Conservation (phyloP, 2,113 vertebrate species). For the Tringa solitaria region DNA sequence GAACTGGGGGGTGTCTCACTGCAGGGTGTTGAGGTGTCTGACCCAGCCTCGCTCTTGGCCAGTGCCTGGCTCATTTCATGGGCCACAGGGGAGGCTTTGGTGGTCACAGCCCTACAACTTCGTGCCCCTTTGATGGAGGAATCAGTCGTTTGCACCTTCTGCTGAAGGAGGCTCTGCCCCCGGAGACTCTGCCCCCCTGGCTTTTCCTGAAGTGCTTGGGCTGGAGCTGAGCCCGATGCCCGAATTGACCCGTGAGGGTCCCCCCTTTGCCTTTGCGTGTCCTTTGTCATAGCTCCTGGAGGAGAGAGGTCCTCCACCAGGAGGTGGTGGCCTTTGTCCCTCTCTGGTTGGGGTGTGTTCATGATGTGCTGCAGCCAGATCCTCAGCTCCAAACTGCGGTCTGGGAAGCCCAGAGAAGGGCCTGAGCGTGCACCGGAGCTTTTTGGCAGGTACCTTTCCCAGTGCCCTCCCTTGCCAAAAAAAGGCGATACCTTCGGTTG, state of each 20-base stretch:
- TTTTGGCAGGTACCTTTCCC: neutral
- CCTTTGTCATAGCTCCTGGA: neutral
- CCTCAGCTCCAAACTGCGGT: neutral
- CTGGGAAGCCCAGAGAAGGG: neutral
- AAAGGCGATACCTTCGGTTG: fast-evolving
- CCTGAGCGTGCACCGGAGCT: fast-evolving
- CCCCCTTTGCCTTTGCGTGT: neutral
- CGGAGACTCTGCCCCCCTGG: no score
- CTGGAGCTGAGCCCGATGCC: neutral
- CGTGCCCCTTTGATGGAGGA: neutral
- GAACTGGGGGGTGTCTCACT: fast-evolving
- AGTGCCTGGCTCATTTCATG: fast-evolving
- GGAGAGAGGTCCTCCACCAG: neutral
- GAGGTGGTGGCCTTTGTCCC: neutral
- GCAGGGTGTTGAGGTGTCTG: no score
- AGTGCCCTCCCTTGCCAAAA: neutral
- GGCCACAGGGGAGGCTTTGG: fast-evolving
- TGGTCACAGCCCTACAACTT: neutral
- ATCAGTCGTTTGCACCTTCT: neutral
- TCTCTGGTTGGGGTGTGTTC: fast-evolving
- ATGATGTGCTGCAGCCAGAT: fast-evolving
- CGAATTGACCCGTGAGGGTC: fast-evolving
- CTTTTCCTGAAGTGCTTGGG: neutral
- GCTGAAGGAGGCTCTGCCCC: no score
- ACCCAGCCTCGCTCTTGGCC: neutral